Evolutionary conservation across 2,113 vertebrate species (phyloP).

Genomic region (Aspiorhynchus laticeps): DNA sequence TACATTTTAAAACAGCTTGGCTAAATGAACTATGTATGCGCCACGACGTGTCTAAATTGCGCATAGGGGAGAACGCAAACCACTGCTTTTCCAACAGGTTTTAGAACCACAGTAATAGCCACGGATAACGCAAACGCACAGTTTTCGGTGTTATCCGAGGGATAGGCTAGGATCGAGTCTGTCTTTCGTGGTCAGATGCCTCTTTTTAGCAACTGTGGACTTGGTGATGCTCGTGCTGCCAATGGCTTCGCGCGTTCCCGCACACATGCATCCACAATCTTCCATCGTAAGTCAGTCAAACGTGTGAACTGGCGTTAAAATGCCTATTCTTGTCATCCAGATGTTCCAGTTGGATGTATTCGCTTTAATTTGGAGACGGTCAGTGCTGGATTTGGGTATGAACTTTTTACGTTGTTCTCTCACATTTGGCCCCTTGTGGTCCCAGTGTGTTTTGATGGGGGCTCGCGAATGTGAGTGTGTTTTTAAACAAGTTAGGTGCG

Average conservation of each 20-base stretch:
- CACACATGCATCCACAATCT: constrained; percentile 44
- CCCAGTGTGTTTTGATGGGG: constrained; percentile 26
- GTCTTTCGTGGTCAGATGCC: constrained; percentile 12
- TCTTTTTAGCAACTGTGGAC: constrained; percentile 24
- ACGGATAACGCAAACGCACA: background rate
- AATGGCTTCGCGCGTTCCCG: constrained; percentile 52
- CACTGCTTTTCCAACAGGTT: constrained; percentile 49
- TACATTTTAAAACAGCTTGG: constrained; percentile 24
- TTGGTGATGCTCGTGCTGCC: constrained; percentile 48
- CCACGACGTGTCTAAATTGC: constrained; percentile 49
- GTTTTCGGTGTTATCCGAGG: background rate
- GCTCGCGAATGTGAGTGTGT: background rate
- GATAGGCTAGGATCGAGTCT: background rate
- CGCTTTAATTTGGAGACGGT: background rate
- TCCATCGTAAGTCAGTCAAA: constrained; percentile 1
- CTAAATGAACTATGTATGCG: constrained; percentile 45
- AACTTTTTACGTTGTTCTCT: constrained; percentile 1
- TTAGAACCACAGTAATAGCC: constrained; percentile 1
- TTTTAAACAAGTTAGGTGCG: background rate
- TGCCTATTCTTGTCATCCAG: background rate
- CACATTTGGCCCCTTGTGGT: constrained; percentile 13
- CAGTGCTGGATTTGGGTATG: background rate
- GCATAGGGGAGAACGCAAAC: constrained; percentile 50
- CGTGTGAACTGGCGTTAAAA: background rate
- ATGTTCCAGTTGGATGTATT: background rate